phyloP scores from a whole-genome alignment of 1,140 invertebrate species.

The Camponotus floridanus region DNA sequence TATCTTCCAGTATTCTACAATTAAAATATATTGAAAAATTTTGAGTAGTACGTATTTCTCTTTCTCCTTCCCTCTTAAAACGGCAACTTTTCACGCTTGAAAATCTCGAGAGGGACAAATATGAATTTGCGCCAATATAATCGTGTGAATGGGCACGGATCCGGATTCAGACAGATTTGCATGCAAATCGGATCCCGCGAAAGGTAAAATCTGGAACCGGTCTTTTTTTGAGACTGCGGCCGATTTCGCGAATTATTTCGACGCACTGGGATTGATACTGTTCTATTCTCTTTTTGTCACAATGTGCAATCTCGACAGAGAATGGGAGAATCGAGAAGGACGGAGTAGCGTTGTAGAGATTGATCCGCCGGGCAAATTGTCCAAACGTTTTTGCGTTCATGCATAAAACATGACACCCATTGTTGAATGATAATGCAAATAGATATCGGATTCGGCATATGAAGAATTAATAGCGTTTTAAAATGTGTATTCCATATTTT shows the following conservation, averaged over 20 bases:
- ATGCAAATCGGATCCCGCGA: conserved; percentile 57
- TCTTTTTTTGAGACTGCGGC: conserved; percentile 28
- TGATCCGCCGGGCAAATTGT: conserved; percentile 20
- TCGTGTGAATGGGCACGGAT: conserved; percentile 31
- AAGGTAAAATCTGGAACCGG: conserved; percentile 49
- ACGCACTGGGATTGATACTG: conserved; percentile 10
- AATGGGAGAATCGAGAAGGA: conserved; percentile 9
- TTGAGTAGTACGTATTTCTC: not conserved
- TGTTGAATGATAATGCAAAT: conserved; percentile 22
- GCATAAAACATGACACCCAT: not conserved
- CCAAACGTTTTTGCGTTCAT: conserved; percentile 15
- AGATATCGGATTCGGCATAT: not conserved
- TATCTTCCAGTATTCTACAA: conserved; percentile 16
- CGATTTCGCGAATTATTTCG: conserved; percentile 60
- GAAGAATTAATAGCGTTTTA: conserved; percentile 19
- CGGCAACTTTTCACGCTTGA: conserved; percentile 34
- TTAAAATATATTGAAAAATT: conserved; percentile 32
- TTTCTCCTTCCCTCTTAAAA: conserved; percentile 37
- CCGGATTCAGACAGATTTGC: conserved; percentile 45
- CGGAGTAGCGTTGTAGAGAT: conserved; percentile 3
- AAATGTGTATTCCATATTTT: not conserved
- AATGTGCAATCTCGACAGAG: conserved; percentile 10
- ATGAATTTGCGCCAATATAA: conserved; percentile 46
- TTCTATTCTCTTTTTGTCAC: not conserved
- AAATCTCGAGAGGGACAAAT: conserved; percentile 29